phyloP scores from a whole-genome alignment of 2,113 vertebrate genomes.

The Cettia cetti region DNA sequence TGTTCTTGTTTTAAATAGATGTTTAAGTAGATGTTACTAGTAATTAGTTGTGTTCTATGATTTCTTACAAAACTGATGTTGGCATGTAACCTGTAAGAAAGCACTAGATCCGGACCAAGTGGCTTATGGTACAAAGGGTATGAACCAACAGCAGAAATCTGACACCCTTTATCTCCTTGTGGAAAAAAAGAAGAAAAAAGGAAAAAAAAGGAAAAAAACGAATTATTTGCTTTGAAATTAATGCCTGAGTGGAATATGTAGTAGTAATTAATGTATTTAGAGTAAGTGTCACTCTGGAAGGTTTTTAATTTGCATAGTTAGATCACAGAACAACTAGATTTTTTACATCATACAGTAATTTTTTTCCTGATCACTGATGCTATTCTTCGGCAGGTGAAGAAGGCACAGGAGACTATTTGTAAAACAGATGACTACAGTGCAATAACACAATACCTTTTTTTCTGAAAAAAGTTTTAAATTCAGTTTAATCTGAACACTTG shows the following conservation, averaged over 20 bases:
- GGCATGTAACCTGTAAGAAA: background rate
- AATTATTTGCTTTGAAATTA: background rate
- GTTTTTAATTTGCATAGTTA: background rate
- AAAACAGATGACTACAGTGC: background rate
- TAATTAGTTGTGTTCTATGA: background rate
- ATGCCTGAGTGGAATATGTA: background rate
- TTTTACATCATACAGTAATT: background rate
- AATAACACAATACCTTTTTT: accelerated
- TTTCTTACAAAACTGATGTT: background rate
- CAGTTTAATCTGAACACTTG: background rate
- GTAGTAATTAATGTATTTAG: background rate
- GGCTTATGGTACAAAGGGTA: background rate
- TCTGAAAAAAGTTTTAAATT: background rate
- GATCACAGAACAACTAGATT: background rate
- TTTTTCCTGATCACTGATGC: background rate
- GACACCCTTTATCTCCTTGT: background rate
- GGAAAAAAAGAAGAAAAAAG: too few species aligned
- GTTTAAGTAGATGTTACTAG: background rate
- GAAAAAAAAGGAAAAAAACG: accelerated
- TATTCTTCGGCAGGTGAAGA: background rate
- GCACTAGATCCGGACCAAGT: background rate
- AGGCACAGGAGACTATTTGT: background rate
- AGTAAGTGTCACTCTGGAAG: background rate
- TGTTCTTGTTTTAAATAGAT: background rate
- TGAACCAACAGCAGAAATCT: background rate